phyloP scores from a whole-genome alignment of 1,140 invertebrate genomes.

The Frieseomelitta varia region DNA sequence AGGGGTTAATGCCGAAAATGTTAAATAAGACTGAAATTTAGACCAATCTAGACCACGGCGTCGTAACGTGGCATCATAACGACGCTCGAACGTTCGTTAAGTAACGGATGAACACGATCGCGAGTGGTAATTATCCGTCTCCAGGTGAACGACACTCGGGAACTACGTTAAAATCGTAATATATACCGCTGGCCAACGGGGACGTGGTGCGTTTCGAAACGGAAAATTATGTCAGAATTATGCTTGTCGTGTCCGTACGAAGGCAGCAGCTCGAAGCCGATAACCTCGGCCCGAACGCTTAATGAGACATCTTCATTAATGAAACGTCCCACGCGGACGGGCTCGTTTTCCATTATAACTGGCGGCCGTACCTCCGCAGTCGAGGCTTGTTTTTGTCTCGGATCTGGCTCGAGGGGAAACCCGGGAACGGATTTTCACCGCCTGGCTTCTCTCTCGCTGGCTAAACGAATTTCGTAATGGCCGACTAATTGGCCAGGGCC shows the following conservation, averaged over 20 bases:
- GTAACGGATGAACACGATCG: slow-evolving; percentile 10
- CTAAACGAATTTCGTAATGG: slow-evolving; percentile 51
- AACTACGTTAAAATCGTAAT: slow-evolving; percentile 21
- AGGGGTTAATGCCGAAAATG: no score
- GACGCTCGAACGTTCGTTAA: not conserved
- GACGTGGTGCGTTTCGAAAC: slow-evolving; percentile 53
- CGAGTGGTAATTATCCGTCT: slow-evolving; percentile 44
- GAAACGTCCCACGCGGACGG: slow-evolving; percentile 59
- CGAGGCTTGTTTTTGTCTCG: slow-evolving; percentile 14
- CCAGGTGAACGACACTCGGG: slow-evolving; percentile 33
- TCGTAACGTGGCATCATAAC: no score
- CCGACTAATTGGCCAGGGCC: slow-evolving; percentile 38
- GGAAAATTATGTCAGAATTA: slow-evolving; percentile 63
- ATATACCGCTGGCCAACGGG: not conserved
- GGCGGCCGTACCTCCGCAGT: no score
- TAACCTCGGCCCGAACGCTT: slow-evolving; percentile 61
- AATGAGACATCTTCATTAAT: slow-evolving; percentile 68
- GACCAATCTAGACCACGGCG: no score
- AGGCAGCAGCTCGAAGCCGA: slow-evolving; percentile 38
- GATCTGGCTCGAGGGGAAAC: not conserved
- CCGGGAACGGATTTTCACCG: slow-evolving; percentile 21
- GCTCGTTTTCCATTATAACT: slow-evolving; percentile 46
- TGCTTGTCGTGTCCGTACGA: not conserved
- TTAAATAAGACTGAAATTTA: no score
- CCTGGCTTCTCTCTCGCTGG: not conserved